These are phyloP conservation scores for Agriopis aurantiaria DNA, from an alignment of 2,888 invertebrate genomes.

Conservation along the genomic window DNA sequence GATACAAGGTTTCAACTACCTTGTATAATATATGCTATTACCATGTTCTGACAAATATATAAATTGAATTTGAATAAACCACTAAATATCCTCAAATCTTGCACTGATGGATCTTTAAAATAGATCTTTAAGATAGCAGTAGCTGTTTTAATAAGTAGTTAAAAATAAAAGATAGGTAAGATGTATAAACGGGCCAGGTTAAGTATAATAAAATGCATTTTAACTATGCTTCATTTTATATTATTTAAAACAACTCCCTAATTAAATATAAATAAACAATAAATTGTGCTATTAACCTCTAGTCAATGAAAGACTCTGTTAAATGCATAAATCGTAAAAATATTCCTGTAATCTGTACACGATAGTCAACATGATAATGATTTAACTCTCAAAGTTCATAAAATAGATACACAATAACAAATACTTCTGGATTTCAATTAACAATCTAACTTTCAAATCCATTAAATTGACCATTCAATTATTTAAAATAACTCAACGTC, in stretches of 20 bases:
- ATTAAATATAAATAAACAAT: slow-evolving; percentile 39
- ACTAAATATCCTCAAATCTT: too few species aligned
- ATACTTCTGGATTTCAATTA: slow-evolving; percentile 7
- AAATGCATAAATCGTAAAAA: slow-evolving; percentile 35
- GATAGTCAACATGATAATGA: slow-evolving; percentile 6
- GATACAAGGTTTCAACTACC: too few species aligned
- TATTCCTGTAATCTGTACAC: background rate
- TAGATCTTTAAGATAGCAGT: too few species aligned
- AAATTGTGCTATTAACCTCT: slow-evolving; percentile 46
- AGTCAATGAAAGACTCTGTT: slow-evolving; percentile 20
- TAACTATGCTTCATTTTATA: slow-evolving; percentile 55
- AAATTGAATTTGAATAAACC: too few species aligned
- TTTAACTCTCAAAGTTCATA: background rate
- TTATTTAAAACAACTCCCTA: slow-evolving; percentile 56
- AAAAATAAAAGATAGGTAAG: background rate
- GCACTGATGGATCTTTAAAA: too few species aligned
- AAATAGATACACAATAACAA: slow-evolving; percentile 6
- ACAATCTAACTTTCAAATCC: slow-evolving; percentile 1
- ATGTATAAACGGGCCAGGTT: background rate
- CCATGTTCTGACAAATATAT: too few species aligned
- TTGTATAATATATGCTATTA: too few species aligned
- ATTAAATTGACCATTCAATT: slow-evolving; percentile 17
- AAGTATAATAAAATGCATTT: slow-evolving; percentile 48
- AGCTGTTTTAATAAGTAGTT: too few species aligned
- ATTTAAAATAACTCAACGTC: background rate